Base-by-base conservation (phyloP, 2,797 vertebrate species). In the Melanotaenia maccullochi region DNA sequence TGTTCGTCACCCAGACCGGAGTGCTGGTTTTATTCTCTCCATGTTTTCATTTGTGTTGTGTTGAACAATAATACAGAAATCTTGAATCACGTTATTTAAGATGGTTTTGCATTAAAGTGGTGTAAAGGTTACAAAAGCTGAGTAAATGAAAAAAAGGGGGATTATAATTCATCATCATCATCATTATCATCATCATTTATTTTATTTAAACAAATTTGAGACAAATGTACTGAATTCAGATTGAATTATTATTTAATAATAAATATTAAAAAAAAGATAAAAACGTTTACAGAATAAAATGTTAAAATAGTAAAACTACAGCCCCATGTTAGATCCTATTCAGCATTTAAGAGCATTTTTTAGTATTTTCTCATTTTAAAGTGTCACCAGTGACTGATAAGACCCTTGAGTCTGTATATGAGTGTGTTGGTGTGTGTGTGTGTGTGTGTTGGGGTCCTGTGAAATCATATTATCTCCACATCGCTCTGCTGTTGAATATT, bases 401-500 rank as follows among this genome's bases (percentile, higher is more conserved):
- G 51, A 54, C 25, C 5, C n/a, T 16, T 54, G 51, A 54, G 51
- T 54, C 24, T 54, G 9, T 5, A 6, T 54, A n/a, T 51, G 36
- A 38, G 52, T 32, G 16, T 38, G 62, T 33, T 38, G 28, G 61
- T 49, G 60, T 60, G 52, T 65, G 52, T 33, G 13, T 33, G 56
- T 55, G 44, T 44, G 51, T 51, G 67, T 60, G 33, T 20, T 40
- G 28, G n/a, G 30, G 76, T 81, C 65, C 44, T 55, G 35, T 24
- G 30, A 58, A 58, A 24, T 61, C 58, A 70, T 61, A 72, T 77
- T 60, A 82, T 82, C 84, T 77, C 65, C 40, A 47, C 76, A 67
- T 74, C 76, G 68, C 64, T 35, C 38, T 69, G 77, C 79, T 82
- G 72, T 78, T 87, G 73, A 86, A 90, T 87, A 86, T 82, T 86